These are phyloP conservation scores for Liasis olivaceus DNA, from an alignment of 2,797 vertebrate species.

Conservation along the genomic window DNA sequence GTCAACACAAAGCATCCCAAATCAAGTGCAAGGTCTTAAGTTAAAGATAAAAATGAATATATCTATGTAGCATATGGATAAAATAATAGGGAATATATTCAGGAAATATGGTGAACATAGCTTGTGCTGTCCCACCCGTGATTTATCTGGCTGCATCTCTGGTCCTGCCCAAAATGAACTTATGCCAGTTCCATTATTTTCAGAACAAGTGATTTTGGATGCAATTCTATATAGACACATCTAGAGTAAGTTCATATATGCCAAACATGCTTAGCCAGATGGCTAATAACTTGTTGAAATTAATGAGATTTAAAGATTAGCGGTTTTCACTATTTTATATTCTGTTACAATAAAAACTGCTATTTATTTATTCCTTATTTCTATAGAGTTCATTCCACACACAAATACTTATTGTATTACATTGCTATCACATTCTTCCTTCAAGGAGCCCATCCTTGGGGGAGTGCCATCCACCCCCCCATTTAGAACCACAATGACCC, in stretches of 20 bases:
- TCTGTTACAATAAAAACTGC: neutral
- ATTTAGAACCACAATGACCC: neutral
- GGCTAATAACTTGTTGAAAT: neutral
- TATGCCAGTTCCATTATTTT: neutral
- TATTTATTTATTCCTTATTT: neutral
- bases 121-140: neutral
- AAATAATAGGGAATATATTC: neutral
- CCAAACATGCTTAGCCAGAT: neutral
- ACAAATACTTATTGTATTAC: neutral
- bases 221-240: neutral
- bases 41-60: neutral
- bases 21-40: neutral
- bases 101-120: neutral
- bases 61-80: neutral
- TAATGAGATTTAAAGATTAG: neutral
- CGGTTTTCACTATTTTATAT: neutral
- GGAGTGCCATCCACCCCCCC: neutral
- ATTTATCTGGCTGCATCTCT: neutral
- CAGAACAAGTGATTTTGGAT: neutral
- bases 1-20: neutral
- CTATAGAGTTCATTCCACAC: neutral
- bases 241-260: neutral
- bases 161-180: too few relatives aligned
- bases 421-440: neutral
- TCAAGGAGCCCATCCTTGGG: neutral